Evolutionary conservation across 2,797 vertebrate species (phyloP), one percentile per base, ranked within the genome.

Genomic region (Artibeus lituratus): DNA sequence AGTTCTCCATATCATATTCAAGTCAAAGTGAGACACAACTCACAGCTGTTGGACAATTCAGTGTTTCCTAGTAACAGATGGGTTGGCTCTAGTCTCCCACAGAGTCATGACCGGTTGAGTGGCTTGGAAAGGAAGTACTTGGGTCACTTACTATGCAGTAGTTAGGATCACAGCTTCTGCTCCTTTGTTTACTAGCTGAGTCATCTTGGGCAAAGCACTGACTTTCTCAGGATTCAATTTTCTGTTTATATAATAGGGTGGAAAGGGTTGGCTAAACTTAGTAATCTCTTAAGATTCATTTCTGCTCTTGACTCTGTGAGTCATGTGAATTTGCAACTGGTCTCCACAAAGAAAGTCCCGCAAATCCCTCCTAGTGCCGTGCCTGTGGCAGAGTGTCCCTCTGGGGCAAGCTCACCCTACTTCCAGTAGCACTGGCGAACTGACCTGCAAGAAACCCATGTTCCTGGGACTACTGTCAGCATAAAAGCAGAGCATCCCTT

Each of bases 401-500:
- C 59, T 39, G 37, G 44, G 37, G 72, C 16, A 44, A 82, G 26
- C 8, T 84, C 84, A 59, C 37, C 24, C 16, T 44, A n/a, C 89
- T 89, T 81, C n/a, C n/a, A 42, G 67, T 7, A 47, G 84, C 80
- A 59, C 19, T 78, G 92, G 88, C 69, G 44, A 91, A 96, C 81
- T 65, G n/a, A 70, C 94, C 90, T 95, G 77, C 55, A 96, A 69
- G 55, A 96, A 97, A 82, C 65, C 53, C 90, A 49, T 4, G 76
- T 90, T 92, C 37, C 35, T 47, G 69, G 81, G 84, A 94, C 96
- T 92, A 93, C 93, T 94, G 37, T 82, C 76, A 59, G 67, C n/a
- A 94, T 97, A 96, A 97, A 97, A 85, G 42, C 49, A 84, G 26
- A 90, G 87, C n/a, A 91, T 19, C n/a, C n/a, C 86, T 96, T 97